Conservation (phyloP, 2,797 vertebrate species). For the Periparus ater region DNA sequence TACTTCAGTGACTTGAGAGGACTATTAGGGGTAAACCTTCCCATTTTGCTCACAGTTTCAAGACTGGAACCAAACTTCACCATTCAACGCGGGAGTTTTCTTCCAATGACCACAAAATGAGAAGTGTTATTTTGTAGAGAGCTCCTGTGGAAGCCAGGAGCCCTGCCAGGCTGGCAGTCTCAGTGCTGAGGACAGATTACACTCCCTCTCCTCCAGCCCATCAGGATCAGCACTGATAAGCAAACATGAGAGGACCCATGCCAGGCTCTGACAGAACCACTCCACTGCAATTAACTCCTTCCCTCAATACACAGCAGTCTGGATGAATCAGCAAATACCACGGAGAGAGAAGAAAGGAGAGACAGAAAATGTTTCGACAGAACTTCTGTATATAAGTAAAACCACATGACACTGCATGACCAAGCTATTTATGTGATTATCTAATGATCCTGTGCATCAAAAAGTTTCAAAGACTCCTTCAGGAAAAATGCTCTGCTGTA, state of each 20-base stretch:
- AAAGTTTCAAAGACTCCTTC: background rate
- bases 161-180: background rate
- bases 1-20: background rate
- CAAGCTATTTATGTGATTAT: background rate
- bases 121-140: background rate
- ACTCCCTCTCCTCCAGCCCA: background rate
- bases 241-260: background rate
- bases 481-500: background rate
- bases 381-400: background rate
- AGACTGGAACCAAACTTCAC: background rate
- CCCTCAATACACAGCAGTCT: background rate
- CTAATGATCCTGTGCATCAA: background rate
- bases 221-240: background rate
- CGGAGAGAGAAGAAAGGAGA: background rate
- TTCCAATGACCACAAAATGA: background rate
- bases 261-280: background rate
- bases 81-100: background rate
- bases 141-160: background rate
- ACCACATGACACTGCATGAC: background rate
- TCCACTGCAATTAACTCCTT: background rate
- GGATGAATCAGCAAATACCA: background rate
- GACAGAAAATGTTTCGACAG: background rate
- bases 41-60: background rate
- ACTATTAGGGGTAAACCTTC: background rate
- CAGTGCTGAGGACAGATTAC: background rate